These are phyloP conservation scores for Synanceia verrucosa DNA, from an alignment of 2,797 vertebrate genomes.

Conservation along the genomic window DNA sequence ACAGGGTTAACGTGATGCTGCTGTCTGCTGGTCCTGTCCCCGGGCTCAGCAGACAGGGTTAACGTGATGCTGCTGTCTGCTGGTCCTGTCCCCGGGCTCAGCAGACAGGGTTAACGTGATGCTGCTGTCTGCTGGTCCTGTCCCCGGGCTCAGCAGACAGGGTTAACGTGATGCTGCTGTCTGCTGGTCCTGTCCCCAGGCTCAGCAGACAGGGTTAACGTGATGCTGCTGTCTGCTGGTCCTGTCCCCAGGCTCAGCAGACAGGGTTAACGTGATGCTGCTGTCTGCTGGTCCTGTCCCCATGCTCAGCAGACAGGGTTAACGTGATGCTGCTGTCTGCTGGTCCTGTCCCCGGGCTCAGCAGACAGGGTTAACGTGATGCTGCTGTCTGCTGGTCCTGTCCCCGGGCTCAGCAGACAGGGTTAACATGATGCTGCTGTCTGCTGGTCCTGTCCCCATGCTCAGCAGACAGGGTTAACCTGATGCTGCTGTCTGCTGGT, in stretches of 20 bases:
- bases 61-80: conserved; percentile 30
- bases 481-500: conserved; percentile 27
- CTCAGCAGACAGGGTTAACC: neutral
- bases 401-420: neutral
- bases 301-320: neutral
- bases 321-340: no score
- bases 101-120: no score
- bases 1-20: neutral
- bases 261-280: neutral
- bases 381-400: no score
- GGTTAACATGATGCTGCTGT: no score
- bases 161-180: no score
- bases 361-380: neutral
- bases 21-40: conserved; percentile 18
- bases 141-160: conserved; percentile 23
- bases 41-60: no score
- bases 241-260: no score
- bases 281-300: no score
- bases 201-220: conserved; percentile 3
- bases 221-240: no score
- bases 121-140: conserved; percentile 22
- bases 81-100: conserved; percentile 15
- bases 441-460: no score
- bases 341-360: no score
- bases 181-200: conserved; percentile 14